Conservation (phyloP, 37 sponge, comb jelly and placozoan genomes). For the Ephydatia muelleri region DNA sequence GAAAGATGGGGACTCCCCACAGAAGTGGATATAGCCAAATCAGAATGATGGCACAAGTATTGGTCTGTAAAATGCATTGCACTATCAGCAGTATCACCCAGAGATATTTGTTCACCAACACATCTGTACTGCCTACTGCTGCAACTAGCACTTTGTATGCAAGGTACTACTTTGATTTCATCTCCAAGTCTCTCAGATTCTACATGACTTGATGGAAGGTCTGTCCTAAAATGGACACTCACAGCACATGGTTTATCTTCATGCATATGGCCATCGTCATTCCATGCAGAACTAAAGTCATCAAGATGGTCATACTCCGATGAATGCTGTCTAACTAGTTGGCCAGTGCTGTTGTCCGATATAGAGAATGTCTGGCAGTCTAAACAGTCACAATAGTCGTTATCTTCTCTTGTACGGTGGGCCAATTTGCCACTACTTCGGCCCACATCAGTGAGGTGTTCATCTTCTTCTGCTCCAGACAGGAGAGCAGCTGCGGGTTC, state of each 20-base stretch:
- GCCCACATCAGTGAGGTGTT: not conserved
- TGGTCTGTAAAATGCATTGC: not conserved
- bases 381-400: not conserved
- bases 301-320: conserved; percentile 50
- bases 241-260: conserved; percentile 28
- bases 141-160: not conserved
- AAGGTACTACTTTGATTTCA: not conserved
- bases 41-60: not conserved
- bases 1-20: not conserved
- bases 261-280: not conserved
- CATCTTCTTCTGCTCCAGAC: not conserved
- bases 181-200: not conserved
- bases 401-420: not conserved
- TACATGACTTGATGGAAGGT: not conserved
- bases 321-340: conserved; percentile 11
- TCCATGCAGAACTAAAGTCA: not conserved
- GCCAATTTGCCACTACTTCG: not conserved
- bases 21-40: not conserved
- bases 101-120: not conserved
- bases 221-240: conserved; percentile 53
- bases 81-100: not conserved
- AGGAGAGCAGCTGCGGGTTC: not conserved
- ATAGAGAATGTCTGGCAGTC: not conserved
- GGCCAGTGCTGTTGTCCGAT: not conserved
- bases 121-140: not conserved